Percentiles rank a stretch among this genome's conserved stretches.
phyloP scores from a whole-genome alignment of 2,113 vertebrate genomes.

The Narcine bancroftii region DNA sequence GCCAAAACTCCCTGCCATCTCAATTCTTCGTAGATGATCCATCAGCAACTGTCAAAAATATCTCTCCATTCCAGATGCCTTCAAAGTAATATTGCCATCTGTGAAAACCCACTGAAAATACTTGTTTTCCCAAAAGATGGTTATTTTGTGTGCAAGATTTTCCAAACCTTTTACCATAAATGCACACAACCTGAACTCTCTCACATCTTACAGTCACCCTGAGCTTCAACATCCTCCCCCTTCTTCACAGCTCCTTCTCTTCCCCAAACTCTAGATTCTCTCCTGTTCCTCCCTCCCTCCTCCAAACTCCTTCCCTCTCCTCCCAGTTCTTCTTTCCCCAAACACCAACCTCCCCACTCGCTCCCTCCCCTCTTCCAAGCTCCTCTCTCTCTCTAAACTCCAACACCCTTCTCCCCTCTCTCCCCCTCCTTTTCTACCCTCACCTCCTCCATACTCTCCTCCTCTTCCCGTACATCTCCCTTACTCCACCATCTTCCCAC shows the following conservation, averaged over 20 bases:
- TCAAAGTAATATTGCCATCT: neutral
- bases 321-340: no score
- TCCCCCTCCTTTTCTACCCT: neutral
- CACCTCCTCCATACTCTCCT: neutral
- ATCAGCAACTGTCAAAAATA: neutral
- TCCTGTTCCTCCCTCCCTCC: no score
- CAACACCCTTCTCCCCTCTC: neutral
- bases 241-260: neutral
- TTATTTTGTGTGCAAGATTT: neutral
- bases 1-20: neutral
- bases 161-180: neutral
- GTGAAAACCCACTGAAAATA: neutral
- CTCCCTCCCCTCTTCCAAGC: no score
- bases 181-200: neutral
- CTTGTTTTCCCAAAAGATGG: neutral
- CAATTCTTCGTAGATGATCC: neutral
- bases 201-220: neutral
- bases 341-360: no score
- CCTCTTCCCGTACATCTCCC: neutral
- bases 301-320: no score
- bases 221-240: no score
- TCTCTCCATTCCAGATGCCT: neutral
- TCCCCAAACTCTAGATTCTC: neutral
- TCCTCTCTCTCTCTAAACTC: no score
- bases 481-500: neutral